A percentile compares a stretch with the other conserved stretches of the same genome.
Evolutionary conservation across 1,140 invertebrate genomes (phyloP).

Genomic region (Drosophila rhopaloa): DNA sequence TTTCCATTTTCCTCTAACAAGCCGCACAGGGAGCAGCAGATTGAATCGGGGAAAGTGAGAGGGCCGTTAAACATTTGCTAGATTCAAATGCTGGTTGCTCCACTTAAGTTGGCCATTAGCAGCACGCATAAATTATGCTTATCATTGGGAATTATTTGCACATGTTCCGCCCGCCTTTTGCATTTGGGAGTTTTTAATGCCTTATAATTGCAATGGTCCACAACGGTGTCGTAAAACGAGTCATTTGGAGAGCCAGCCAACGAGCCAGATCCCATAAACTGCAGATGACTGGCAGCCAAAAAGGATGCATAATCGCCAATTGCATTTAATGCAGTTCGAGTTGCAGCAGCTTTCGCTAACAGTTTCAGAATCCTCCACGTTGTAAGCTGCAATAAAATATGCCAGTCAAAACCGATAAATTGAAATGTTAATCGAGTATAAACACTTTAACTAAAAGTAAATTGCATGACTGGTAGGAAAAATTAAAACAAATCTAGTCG

Average conservation of each 20-base stretch:
- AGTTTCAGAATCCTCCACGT: not conserved
- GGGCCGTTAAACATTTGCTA: slow-evolving; percentile 27
- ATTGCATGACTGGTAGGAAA: no score
- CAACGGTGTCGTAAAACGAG: slow-evolving; percentile 61
- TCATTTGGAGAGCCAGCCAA: slow-evolving; percentile 30
- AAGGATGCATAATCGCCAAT: slow-evolving; percentile 20
- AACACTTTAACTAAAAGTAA: no score
- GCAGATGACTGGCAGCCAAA: slow-evolving; percentile 34
- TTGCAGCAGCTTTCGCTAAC: not conserved
- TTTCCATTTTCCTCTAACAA: slow-evolving; percentile 55
- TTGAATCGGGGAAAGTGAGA: not conserved
- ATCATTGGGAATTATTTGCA: slow-evolving; percentile 74
- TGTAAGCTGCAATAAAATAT: not conserved
- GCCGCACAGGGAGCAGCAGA: not conserved
- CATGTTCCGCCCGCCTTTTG: slow-evolving; percentile 49
- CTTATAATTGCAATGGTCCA: slow-evolving; percentile 72
- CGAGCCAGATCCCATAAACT: slow-evolving; percentile 44
- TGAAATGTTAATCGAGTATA: no score
- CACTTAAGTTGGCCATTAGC: slow-evolving; percentile 54
- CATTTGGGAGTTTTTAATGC: slow-evolving; percentile 52
- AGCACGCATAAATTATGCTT: slow-evolving; percentile 73
- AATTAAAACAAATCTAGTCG: no score
- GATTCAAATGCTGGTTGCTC: slow-evolving; percentile 24
- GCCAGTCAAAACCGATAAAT: no score
- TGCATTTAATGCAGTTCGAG: slow-evolving; percentile 21